Evolutionary conservation across 2,113 vertebrate genomes (phyloP), one percentile per base, ranked within the genome.

Genomic region (Brachionichthys hirsutus): DNA sequence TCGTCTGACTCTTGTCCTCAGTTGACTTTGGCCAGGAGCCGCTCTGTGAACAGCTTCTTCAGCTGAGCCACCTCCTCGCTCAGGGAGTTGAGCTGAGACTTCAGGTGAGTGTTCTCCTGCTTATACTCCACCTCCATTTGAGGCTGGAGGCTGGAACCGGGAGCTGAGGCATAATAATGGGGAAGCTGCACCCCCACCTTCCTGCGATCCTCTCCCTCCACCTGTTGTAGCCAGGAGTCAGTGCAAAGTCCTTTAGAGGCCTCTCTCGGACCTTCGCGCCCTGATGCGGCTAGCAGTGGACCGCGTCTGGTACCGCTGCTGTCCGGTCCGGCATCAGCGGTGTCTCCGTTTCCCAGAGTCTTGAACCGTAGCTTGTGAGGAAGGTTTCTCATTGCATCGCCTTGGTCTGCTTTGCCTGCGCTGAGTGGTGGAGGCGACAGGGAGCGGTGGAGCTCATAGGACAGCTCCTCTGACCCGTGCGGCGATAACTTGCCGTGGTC

Each of bases 341-440:
- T 49, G 1, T 94, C 92, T 0, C 81, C 14, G 3, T 66, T 54
- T 0, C 85, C 75, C 0, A 90, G 81, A 1, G 63, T 84, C 75
- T 94, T 94, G 67, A 94, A 94, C 1, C 93, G 89, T 11, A 94
- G 80, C 70, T 94, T 94, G 80, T 94, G 92, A 8, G 93, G 93
- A 12, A 94, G 88, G 64, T 89, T 89, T 74, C 81, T 93, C 78
- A 92, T 71, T 0, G 19, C 12, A 9, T 93, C 91, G 0, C 71
- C 57, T 0, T 73, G 58, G 52, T 89, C 90, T 14, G 69, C 30
- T 76, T 43, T 90, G 2, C 17, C 51, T 16, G 2, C 62, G 5
- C 38, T 6, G 6, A 36, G 19, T 0, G 17, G 71, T 4, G 58
- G 16, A 2, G 80, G 59, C 0, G 34, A 50, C 0, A 71, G 70